Percentiles rank a stretch among this genome's conserved stretches.
Conservation (phyloP, 92 coral and sea anemone species). For the Palythoa grandis region DNA sequence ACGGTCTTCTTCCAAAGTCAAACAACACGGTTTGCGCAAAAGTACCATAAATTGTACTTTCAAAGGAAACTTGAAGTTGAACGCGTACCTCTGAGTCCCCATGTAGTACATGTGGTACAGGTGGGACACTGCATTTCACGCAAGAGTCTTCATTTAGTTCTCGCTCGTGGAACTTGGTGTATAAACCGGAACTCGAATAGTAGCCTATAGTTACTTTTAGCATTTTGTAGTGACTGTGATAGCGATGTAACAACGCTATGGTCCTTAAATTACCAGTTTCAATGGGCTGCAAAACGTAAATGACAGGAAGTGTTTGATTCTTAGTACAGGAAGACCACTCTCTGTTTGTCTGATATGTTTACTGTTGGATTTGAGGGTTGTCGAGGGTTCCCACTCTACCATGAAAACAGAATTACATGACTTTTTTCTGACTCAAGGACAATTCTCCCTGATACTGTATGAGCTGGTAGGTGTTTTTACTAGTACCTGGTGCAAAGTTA, state of each 20-base stretch:
- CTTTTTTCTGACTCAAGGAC: too few relatives aligned
- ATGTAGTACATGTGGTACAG: background rate
- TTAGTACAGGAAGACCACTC: too few relatives aligned
- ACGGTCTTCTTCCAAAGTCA: constrained; percentile 63
- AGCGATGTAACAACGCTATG: constrained; percentile 31
- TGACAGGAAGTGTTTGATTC: too few relatives aligned
- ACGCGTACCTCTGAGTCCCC: background rate
- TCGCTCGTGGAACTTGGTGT: background rate
- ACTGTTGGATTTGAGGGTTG: too few relatives aligned
- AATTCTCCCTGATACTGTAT: too few relatives aligned
- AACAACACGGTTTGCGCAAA: constrained; percentile 64
- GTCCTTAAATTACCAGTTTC: constrained; percentile 21
- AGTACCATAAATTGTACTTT: constrained; percentile 40
- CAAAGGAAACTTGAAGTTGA: constrained; percentile 38
- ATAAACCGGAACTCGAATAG: constrained; percentile 2
- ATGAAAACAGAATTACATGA: too few relatives aligned
- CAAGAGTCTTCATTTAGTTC: constrained; percentile 11
- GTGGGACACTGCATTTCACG: background rate
- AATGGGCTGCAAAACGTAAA: background rate
- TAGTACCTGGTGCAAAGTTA: too few relatives aligned
- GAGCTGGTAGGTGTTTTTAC: too few relatives aligned
- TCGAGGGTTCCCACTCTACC: too few relatives aligned
- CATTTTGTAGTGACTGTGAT: constrained; percentile 33
- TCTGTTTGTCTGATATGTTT: too few relatives aligned
- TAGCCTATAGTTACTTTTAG: background rate